phyloP scores from a whole-genome alignment of 1,140 invertebrate genomes.

The Pogonomyrmex californicus region DNA sequence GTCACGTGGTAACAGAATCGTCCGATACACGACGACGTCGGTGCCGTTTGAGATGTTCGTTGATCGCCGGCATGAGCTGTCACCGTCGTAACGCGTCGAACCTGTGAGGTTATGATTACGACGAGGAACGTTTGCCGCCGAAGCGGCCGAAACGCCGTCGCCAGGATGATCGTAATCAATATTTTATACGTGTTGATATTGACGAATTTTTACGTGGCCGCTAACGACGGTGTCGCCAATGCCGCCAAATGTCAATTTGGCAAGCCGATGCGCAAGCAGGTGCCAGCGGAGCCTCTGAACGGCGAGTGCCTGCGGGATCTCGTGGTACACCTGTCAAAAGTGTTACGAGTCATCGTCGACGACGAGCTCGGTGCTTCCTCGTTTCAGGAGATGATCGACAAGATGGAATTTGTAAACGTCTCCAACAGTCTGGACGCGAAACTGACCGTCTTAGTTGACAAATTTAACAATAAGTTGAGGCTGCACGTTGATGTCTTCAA shows the following conservation, averaged over 20 bases:
- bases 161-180: conserved; percentile 20
- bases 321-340: conserved; percentile 80
- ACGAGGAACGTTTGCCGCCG: background rate
- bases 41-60: too few relatives aligned
- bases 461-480: conserved; percentile 80
- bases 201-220: conserved; percentile 6
- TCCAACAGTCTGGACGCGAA: conserved; percentile 72
- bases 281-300: conserved; percentile 80
- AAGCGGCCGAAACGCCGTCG: background rate
- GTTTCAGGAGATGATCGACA: conserved; percentile 83
- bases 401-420: conserved; percentile 80
- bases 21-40: too few relatives aligned
- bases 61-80: background rate
- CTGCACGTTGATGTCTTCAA: conserved; percentile 78
- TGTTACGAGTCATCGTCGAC: conserved; percentile 78
- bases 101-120: conserved; percentile 61
- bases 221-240: background rate
- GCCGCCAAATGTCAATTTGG: conserved; percentile 79
- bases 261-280: conserved; percentile 82
- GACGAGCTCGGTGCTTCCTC: conserved; percentile 83
- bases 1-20: too few relatives aligned
- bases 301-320: conserved; percentile 84
- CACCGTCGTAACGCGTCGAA: conserved; percentile 33
- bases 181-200: conserved; percentile 30
- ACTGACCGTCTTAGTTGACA: conserved; percentile 78